Conservation (phyloP, 2,797 vertebrate genomes). For the Anisognathus igniventris region DNA sequence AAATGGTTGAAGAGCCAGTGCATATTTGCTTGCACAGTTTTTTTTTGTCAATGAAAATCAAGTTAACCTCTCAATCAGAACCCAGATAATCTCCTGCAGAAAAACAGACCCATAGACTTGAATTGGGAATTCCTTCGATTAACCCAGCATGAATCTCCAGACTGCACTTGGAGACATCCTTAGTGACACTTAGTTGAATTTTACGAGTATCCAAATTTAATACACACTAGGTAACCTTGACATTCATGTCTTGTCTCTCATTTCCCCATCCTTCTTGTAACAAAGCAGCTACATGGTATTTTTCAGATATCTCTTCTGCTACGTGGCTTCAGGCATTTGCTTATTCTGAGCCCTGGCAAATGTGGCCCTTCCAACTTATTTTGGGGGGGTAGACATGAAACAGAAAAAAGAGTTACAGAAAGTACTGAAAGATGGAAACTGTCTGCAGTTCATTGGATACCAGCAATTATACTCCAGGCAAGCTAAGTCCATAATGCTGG, state of each 20-base stretch:
- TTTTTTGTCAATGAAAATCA: not conserved
- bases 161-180: not conserved
- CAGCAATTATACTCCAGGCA: conserved; percentile 30
- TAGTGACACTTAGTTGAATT: not conserved
- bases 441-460: conserved; percentile 37
- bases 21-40: not conserved
- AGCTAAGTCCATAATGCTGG: not conserved
- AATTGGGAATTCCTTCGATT: not conserved
- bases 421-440: conserved; percentile 8
- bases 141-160: not conserved
- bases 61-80: not conserved
- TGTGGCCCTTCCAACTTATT: not conserved
- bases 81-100: not conserved
- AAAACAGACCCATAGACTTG: not conserved
- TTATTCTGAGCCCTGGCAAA: not conserved
- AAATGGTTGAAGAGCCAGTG: not conserved
- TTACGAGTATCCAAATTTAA: not conserved
- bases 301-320: not conserved
- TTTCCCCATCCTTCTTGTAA: not conserved
- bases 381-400: not conserved
- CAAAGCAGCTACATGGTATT: not conserved
- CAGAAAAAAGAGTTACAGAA: not conserved
- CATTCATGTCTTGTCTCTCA: not conserved
- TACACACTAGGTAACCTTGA: not conserved
- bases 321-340: not conserved